Conservation (phyloP, 2,888 invertebrate genomes). For the Callyntrura sp. region DNA sequence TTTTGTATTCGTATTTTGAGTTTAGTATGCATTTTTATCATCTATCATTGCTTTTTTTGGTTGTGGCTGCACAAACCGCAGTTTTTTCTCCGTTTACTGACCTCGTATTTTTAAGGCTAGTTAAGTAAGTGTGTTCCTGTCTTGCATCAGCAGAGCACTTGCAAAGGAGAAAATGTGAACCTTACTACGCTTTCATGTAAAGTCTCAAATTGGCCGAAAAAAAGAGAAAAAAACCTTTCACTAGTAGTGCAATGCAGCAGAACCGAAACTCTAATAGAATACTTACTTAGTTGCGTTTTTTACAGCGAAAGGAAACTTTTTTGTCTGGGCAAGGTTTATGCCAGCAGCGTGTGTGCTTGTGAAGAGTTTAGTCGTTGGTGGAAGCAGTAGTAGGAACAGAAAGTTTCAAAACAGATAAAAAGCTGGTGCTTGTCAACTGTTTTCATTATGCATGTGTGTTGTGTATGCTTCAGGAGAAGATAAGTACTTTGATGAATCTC, state of each 20-base stretch:
- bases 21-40: not conserved
- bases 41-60: not conserved
- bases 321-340: not conserved
- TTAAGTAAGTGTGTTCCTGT: not conserved
- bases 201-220: slow-evolving; percentile 60
- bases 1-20: not conserved
- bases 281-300: slow-evolving; percentile 14
- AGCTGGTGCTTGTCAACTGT: not conserved
- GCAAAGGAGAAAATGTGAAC: not conserved
- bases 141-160: not conserved
- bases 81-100: not conserved
- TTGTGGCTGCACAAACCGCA: not conserved
- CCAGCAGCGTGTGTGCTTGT: not conserved
- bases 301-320: slow-evolving; percentile 12
- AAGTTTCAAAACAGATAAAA: slow-evolving; percentile 23
- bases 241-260: not conserved
- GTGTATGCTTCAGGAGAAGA: slow-evolving; percentile 7
- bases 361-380: not conserved
- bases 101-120: slow-evolving; percentile 1
- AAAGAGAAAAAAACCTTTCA: not conserved
- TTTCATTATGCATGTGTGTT: not conserved
- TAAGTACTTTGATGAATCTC: slow-evolving; percentile 56
- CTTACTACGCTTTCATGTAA: not conserved
- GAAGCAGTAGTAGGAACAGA: not conserved
- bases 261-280: not conserved